These are phyloP conservation scores for Drosophila aldrichi DNA, from an alignment of 2,888 invertebrate genomes.

Conservation along the genomic window DNA sequence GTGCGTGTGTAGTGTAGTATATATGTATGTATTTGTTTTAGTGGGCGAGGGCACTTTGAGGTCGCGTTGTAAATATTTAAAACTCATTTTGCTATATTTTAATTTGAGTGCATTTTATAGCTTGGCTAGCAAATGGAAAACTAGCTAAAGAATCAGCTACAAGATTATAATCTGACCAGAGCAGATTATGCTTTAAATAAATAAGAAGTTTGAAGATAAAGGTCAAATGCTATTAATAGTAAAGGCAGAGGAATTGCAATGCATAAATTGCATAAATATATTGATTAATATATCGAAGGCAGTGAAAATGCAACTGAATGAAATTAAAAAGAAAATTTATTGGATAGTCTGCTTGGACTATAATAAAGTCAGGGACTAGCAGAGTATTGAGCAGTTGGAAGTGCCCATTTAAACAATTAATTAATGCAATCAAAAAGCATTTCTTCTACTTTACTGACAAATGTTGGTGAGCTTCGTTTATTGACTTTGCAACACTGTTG, in stretches of 20 bases:
- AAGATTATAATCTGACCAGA: constrained; percentile 1
- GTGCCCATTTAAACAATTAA: background rate
- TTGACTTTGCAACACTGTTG: constrained; percentile 22
- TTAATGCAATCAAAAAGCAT: background rate
- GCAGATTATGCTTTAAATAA: background rate
- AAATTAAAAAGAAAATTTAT: too few relatives aligned
- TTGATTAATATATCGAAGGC: too few relatives aligned
- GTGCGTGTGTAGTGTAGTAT: constrained; percentile 1
- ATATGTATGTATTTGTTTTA: constrained; percentile 7
- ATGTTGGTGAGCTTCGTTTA: background rate
- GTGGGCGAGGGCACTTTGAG: constrained; percentile 32
- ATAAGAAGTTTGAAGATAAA: background rate
- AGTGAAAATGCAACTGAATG: too few relatives aligned
- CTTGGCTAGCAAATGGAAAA: background rate
- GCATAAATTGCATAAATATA: too few relatives aligned
- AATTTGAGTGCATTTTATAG: constrained; percentile 41
- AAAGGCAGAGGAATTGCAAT: too few relatives aligned
- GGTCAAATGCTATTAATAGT: background rate
- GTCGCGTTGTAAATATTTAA: constrained; percentile 67
- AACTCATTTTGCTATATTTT: constrained; percentile 56
- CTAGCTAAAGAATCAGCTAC: background rate
- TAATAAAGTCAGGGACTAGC: too few relatives aligned
- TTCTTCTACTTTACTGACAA: background rate
- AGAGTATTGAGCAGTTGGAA: background rate
- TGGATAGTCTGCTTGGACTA: too few relatives aligned